A percentile compares a stretch with the other conserved stretches of the same genome.
phyloP scores from a whole-genome alignment of 2,797 vertebrate species.

The Peromyscus melanophrys region DNA sequence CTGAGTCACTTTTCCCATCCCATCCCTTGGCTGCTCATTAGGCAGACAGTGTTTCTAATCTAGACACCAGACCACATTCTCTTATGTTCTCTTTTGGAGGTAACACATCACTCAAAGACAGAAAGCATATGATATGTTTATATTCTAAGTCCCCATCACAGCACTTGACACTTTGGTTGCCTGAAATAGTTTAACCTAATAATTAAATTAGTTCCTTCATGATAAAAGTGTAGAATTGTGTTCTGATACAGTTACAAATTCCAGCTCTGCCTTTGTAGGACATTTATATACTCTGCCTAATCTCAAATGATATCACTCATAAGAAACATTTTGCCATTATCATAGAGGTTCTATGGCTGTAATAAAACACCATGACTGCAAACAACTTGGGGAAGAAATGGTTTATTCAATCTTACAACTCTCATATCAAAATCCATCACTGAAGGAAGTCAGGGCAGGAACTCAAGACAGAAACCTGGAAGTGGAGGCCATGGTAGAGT shows the following conservation, averaged over 20 bases:
- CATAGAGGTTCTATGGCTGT: neutral
- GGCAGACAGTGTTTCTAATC: neutral
- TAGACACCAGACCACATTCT: neutral
- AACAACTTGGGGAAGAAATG: neutral
- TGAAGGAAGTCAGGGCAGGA: neutral
- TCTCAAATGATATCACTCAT: conserved; percentile 10
- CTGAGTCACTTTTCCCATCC: neutral
- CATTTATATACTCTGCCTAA: conserved; percentile 9
- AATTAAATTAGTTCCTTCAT: neutral
- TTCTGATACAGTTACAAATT: neutral
- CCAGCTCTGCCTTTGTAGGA: neutral
- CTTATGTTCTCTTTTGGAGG: neutral
- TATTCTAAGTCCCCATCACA: neutral
- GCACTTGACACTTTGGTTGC: neutral
- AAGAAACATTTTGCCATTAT: neutral
- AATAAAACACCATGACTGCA: neutral
- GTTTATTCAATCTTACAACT: neutral
- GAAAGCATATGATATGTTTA: neutral
- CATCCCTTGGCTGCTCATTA: neutral
- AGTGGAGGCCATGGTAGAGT: neutral
- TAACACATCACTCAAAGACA: neutral
- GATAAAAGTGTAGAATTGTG: neutral
- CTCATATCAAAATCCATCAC: neutral
- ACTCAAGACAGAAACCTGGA: neutral
- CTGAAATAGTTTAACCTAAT: neutral